Evolutionary conservation across 2,113 vertebrate species (phyloP), one percentile per base, ranked within the genome.

Genomic region (Leucosticte australis): DNA sequence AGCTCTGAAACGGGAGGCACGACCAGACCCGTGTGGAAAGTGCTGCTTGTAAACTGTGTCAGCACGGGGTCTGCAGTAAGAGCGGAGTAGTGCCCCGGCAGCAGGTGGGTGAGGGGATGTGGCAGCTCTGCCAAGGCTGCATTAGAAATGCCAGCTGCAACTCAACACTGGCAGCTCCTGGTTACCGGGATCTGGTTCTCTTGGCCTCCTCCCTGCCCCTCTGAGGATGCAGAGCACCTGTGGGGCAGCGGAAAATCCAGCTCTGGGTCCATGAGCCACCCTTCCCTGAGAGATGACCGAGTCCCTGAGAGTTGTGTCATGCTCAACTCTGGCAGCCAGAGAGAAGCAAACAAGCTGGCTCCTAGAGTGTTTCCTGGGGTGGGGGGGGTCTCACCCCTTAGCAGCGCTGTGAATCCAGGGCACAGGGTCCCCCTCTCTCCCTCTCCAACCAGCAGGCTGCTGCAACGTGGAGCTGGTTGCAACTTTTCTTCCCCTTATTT

Each of bases 111-210:
- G 55, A 81, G 75, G 81, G 1, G 4, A 52, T 3, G 50, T 0
- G 11, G 83, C 71, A 53, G 70, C 31, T 6, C 5, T 15, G 46
- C 17, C 47, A 64, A 12, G 86, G 88, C 64, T 5, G 23, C 76
- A 8, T 78, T 60, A 60, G 82, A 70, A 88, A 78, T 5, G 18
- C 76, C 88, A 44, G 68, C 88, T 93, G 95, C 83, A 95, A 96
- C 90, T 46, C 88, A 96, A 96, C 65, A 46, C 94, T 50, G 80
- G 60, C 86, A 49, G 88, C 92, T 87, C 73, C 69, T 1, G 1
- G 44, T 82, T 69, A 89, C 80, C 19, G 37, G 53, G 92, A 94
- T 96, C 95, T 7, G 23, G 80, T 96, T 96, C 89, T 95, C 85
- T 59, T 2, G n/a, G 56, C 88, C 65, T 67, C 79, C 37, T 79